Conservation (phyloP, 1,140 invertebrate genomes). For the Armadillidium nasatum region DNA sequence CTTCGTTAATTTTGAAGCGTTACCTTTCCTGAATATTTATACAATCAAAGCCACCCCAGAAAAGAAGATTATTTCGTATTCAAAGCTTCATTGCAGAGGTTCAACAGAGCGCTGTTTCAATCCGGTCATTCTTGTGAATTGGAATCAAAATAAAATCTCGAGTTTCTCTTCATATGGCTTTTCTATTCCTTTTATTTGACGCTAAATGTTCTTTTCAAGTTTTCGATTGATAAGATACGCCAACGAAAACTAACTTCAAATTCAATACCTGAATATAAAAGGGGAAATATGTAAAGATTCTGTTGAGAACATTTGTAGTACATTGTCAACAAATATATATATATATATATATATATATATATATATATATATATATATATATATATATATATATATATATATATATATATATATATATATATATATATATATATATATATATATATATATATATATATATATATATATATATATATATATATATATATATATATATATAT, state of each 20-base stretch:
- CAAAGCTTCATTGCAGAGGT: background rate
- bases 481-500: background rate
- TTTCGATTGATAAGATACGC: background rate
- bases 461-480: background rate
- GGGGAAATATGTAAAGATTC: background rate
- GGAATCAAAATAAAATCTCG: background rate
- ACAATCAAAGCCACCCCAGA: background rate
- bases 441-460: background rate
- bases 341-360: slow-evolving; percentile 11
- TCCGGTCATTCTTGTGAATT: background rate
- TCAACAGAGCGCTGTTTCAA: background rate
- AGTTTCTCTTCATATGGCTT: background rate
- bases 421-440: slow-evolving; percentile 5
- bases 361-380: slow-evolving; percentile 14
- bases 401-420: slow-evolving; percentile 8
- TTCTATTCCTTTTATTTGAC: background rate
- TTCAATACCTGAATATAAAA: background rate
- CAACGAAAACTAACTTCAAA: background rate
- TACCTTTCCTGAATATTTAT: slow-evolving; percentile 4
- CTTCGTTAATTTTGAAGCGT: background rate
- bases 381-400: slow-evolving; percentile 10
- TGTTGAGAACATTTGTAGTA: background rate
- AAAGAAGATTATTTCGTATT: background rate
- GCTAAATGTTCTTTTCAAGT: background rate
- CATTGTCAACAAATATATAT: background rate